Conservation (phyloP, 2,113 vertebrate genomes). For the Amphilophus citrinellus region DNA sequence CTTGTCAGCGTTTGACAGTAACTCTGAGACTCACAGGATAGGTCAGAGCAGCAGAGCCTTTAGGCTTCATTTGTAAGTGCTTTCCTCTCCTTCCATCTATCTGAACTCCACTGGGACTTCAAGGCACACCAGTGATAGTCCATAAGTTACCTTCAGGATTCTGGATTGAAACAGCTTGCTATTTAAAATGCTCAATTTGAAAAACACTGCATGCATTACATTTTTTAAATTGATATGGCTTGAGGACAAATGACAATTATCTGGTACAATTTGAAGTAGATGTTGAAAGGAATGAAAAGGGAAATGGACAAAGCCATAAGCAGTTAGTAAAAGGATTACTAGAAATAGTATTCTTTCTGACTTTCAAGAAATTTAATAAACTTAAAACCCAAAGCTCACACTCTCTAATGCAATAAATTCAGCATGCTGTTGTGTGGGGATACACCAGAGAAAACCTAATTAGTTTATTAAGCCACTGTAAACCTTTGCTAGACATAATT, state of each 20-base stretch:
- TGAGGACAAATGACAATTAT: constrained; percentile 18
- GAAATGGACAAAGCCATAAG: background rate
- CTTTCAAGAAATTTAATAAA: constrained; percentile 30
- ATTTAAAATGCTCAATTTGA: constrained; percentile 11
- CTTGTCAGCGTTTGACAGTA: constrained; percentile 24
- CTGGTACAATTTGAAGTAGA: constrained; percentile 25
- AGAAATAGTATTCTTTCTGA: background rate
- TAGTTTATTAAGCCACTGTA: constrained; percentile 8
- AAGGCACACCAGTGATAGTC: constrained; percentile 17
- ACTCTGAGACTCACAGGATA: constrained; percentile 34
- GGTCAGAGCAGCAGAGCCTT: constrained; percentile 34
- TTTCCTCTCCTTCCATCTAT: constrained; percentile 48
- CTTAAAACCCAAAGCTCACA: constrained; percentile 9
- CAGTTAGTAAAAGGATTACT: background rate
- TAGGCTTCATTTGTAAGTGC: constrained; percentile 56
- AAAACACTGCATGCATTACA: background rate
- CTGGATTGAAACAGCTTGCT: background rate
- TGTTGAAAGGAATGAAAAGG: constrained; percentile 1
- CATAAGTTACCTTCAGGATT: background rate
- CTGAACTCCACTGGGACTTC: constrained; percentile 35
- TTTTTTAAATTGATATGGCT: constrained; percentile 39
- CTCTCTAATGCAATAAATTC: constrained; percentile 31
- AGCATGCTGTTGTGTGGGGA: constrained; percentile 21
- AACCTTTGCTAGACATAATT: constrained; percentile 33
- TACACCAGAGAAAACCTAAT: constrained; percentile 34